phyloP scores from a whole-genome alignment of 1,140 invertebrate genomes.

The Drosophila miranda region DNA sequence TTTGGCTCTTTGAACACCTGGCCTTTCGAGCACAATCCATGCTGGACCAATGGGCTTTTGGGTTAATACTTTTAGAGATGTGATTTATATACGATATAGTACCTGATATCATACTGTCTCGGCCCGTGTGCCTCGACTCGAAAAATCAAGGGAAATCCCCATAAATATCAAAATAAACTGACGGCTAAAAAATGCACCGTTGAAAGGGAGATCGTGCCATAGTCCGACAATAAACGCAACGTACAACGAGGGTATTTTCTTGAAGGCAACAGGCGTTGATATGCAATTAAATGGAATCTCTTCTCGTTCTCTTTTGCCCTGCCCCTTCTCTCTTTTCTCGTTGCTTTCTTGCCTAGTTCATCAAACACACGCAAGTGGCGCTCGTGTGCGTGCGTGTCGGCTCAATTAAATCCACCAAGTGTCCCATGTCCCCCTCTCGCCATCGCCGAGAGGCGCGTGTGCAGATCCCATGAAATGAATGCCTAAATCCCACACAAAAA shows the following conservation, averaged over 20 bases:
- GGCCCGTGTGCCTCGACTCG: too few relatives aligned
- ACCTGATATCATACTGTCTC: too few relatives aligned
- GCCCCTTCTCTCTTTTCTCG: neutral
- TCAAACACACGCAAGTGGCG: constrained; percentile 25
- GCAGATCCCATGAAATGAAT: constrained; percentile 59
- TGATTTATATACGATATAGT: too few relatives aligned
- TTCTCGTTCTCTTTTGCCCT: neutral
- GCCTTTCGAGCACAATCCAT: too few relatives aligned
- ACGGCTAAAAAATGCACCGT: too few relatives aligned
- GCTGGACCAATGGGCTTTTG: too few relatives aligned
- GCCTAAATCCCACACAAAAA: constrained; percentile 38
- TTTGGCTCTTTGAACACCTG: too few relatives aligned
- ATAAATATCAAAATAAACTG: too few relatives aligned
- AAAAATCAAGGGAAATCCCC: too few relatives aligned
- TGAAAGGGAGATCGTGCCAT: too few relatives aligned
- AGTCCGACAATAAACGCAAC: too few relatives aligned
- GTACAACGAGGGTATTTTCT: constrained; percentile 14
- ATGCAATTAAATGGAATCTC: constrained; percentile 60
- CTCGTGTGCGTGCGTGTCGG: constrained; percentile 48
- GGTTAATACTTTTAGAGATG: too few relatives aligned
- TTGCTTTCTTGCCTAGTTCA: constrained; percentile 6
- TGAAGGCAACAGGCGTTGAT: constrained; percentile 53
- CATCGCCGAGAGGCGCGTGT: constrained; percentile 35
- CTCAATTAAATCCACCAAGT: constrained; percentile 60
- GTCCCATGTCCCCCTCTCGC: constrained; percentile 19